Percentiles rank a stretch among this genome's conserved stretches.
Evolutionary conservation across 2,797 vertebrate genomes (phyloP).

Genomic region (Choloepus didactylus): DNA sequence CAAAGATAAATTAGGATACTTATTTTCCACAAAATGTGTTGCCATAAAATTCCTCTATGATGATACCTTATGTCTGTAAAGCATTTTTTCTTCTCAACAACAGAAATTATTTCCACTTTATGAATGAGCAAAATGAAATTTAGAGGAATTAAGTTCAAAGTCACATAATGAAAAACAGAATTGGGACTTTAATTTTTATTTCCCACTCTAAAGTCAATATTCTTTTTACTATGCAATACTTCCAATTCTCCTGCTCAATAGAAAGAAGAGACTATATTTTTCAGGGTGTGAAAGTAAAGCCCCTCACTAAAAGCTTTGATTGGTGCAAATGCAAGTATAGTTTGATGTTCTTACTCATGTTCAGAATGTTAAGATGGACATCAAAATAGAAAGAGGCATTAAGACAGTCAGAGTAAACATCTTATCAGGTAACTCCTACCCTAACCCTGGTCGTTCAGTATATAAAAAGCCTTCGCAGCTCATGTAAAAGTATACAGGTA

Average conservation of each 20-base stretch:
- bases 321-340: neutral
- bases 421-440: neutral
- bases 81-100: neutral
- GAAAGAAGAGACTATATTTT: neutral
- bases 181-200: neutral
- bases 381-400: neutral
- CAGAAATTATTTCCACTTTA: conserved; percentile 11
- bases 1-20: neutral
- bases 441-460: neutral
- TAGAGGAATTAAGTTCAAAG: neutral
- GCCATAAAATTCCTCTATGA: neutral
- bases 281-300: neutral
- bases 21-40: neutral
- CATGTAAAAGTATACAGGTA: conserved; percentile 1
- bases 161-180: neutral
- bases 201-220: neutral
- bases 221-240: neutral
- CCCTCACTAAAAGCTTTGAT: neutral
- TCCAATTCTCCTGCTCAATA: neutral
- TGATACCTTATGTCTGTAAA: neutral
- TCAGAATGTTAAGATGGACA: neutral
- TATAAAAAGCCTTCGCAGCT: neutral
- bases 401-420: neutral
- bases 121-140: conserved; percentile 47
- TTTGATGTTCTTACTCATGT: neutral